Base-by-base conservation (phyloP, 2,113 vertebrate species). In the Silurus glanis region DNA sequence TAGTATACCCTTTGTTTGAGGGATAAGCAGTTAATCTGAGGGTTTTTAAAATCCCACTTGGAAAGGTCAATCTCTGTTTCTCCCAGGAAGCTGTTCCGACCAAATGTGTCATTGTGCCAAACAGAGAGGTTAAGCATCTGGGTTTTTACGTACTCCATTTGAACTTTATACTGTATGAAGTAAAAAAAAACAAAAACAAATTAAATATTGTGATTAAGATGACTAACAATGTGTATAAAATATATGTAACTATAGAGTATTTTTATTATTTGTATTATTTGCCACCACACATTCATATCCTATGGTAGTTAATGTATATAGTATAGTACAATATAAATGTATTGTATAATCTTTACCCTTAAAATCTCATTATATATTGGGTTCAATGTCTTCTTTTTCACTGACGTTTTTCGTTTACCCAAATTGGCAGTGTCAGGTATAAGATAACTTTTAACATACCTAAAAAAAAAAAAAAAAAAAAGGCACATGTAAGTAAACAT, bases 81-180 rank as follows among this genome's bases (percentile, higher is more conserved):
- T 0, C 98, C 98, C 80, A 99, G 94, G 89, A 99, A 99, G 83
- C 96, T 97, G 89, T 99, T 99, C 69, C 95, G 97, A 56, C 97
- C 97, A 94, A 99, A 98, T 1, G 95, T 97, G 90, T 99, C 98
- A 8, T 98, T 95, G 89, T 99, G 98, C 98, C 98, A 99, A 59
- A 97, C 97, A 0, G 98, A 99, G 83, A 99, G 93, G 90, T 97
- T 97, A 87, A 99, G 93, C 9, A 90, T 96, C 92, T 98, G 97
- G 21, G 93, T 94, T 88, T 93, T 93, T 87, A 99, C 94, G 64
- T 96, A 88, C 0, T 93, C 92, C 90, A 96, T 96, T 89, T 95
- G 95, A 80, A 97, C 94, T 91, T 97, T 97, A 92, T 99, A 99
- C 98, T 99, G 92, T 37, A 56, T 78, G 61, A 75, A 85, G 79